Conservation (phyloP, 2,113 vertebrate genomes). For the Pluvianellus socialis region DNA sequence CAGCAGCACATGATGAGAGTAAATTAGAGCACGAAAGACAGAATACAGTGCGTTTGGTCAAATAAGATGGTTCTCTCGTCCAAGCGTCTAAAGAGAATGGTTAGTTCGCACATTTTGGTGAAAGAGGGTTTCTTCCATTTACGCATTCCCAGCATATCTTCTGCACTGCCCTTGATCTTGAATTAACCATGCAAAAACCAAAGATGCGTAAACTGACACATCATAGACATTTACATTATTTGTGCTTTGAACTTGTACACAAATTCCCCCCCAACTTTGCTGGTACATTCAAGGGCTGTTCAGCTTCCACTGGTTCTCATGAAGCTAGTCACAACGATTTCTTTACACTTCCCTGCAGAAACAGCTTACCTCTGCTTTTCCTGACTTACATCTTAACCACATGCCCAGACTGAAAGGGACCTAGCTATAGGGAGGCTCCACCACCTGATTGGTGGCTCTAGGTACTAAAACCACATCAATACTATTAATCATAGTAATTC, state of each 20-base stretch:
- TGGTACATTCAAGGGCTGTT: background rate
- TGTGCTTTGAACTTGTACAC: background rate
- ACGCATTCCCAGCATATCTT: background rate
- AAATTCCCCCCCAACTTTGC: background rate
- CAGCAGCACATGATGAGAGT: background rate
- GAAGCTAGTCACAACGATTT: background rate
- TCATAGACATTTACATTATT: background rate
- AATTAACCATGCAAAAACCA: background rate
- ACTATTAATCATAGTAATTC: background rate
- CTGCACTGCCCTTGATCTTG: background rate
- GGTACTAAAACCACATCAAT: background rate
- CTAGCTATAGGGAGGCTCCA: background rate
- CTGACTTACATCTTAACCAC: background rate
- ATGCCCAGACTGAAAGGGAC: background rate
- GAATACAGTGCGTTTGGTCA: background rate
- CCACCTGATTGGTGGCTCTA: background rate
- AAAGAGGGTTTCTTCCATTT: background rate
- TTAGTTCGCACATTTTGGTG: background rate
- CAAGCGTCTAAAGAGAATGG: background rate
- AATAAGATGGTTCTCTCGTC: background rate
- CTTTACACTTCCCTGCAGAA: background rate
- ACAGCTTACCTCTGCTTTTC: background rate
- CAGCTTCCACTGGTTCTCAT: background rate
- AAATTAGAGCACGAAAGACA: constrained; percentile 20
- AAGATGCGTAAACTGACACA: background rate